Evolutionary conservation across 2,797 vertebrate genomes (phyloP).

Genomic region (Limnodromus scolopaceus): DNA sequence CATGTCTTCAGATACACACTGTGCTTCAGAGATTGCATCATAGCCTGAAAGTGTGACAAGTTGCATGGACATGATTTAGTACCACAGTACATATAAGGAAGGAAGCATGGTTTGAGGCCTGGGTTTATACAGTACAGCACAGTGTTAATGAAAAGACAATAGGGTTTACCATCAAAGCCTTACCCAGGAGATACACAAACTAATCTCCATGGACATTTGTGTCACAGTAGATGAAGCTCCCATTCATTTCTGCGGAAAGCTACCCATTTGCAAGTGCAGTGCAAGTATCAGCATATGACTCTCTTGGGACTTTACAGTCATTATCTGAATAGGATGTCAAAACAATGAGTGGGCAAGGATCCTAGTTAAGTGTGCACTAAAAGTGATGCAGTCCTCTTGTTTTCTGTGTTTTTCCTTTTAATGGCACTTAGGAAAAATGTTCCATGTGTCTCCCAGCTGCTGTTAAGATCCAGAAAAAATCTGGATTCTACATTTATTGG

Average conservation of each 20-base stretch:
- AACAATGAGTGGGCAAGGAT: constrained; percentile 19
- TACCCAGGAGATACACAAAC: neutral
- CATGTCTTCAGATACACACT: constrained; percentile 83
- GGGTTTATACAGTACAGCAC: neutral
- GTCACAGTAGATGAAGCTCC: neutral
- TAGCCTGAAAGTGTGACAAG: constrained; percentile 82
- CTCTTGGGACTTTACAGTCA: neutral
- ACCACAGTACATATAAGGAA: neutral
- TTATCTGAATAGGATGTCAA: neutral
- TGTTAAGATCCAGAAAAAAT: neutral
- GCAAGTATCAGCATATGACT: neutral
- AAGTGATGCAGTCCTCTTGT: neutral
- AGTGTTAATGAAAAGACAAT: neutral
- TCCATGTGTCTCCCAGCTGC: constrained; percentile 12
- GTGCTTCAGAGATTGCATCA: constrained; percentile 84
- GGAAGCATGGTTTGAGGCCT: neutral
- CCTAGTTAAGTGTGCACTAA: neutral
- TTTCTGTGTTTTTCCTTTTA: neutral
- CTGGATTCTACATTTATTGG: neutral
- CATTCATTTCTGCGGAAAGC: neutral
- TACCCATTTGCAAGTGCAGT: neutral
- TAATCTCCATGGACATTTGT: neutral
- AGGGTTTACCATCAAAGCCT: neutral
- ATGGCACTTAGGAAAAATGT: neutral
- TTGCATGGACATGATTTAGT: neutral